A percentile compares a stretch with the other conserved stretches of the same genome.
These are phyloP conservation scores for Petaurus breviceps DNA, from an alignment of 2,113 vertebrate species.

Conservation along the genomic window DNA sequence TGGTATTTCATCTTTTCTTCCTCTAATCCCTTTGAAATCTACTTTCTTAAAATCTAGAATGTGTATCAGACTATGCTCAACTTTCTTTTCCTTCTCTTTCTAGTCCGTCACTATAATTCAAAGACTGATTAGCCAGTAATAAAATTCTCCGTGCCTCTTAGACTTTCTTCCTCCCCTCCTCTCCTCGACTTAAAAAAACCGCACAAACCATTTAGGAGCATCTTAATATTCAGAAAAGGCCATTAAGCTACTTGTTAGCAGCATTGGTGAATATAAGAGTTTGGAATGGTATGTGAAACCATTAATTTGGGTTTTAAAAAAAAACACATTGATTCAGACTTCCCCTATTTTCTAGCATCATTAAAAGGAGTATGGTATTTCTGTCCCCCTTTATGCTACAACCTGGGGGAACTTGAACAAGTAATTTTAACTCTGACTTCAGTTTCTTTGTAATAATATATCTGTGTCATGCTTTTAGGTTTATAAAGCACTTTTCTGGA, in stretches of 20 bases:
- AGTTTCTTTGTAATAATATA: not conserved
- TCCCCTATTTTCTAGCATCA: not conserved
- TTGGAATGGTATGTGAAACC: not conserved
- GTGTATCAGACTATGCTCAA: not conserved
- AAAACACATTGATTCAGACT: not conserved
- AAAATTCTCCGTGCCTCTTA: not conserved
- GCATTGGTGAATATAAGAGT: not conserved
- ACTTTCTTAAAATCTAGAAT: not conserved
- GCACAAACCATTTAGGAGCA: not conserved
- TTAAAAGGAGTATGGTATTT: not conserved
- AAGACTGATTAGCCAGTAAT: not conserved
- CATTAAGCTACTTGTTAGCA: not conserved
- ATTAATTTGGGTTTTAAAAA: not conserved
- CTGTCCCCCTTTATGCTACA: not conserved
- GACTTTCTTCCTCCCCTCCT: not conserved
- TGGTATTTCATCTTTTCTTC: not conserved
- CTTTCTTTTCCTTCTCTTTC: not conserved
- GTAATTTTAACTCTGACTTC: not conserved
- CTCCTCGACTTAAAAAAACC: not conserved
- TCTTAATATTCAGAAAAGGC: not conserved
- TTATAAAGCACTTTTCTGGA: not conserved
- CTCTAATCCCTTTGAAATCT: not conserved
- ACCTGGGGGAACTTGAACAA: not conserved
- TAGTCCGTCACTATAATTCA: not conserved
- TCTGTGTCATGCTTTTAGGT: not conserved